Percentiles rank a stretch among this genome's conserved stretches.
Evolutionary conservation across 2,113 vertebrate genomes (phyloP).

Genomic region (Onychostoma macrolepis): DNA sequence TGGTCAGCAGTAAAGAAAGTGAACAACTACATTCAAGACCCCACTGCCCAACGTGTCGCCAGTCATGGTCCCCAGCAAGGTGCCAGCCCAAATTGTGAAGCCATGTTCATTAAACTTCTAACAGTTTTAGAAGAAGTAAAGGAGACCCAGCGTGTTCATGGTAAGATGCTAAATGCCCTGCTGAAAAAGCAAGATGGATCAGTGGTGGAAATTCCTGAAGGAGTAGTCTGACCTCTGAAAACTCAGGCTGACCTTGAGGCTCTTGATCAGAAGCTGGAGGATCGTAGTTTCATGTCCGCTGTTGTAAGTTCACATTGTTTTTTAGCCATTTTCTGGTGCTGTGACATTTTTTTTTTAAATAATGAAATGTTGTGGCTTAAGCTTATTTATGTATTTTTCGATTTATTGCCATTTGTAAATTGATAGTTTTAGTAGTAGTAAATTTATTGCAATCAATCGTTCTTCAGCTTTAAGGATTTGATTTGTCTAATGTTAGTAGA

Average conservation of each 20-base stretch:
- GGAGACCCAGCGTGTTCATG: conserved; percentile 9
- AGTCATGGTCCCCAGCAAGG: too few relatives aligned
- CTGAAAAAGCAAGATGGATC: conserved; percentile 3
- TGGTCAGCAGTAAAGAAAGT: not conserved
- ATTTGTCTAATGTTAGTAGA: too few relatives aligned
- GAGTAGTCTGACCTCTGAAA: conserved; percentile 1
- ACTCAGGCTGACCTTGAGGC: conserved; percentile 1
- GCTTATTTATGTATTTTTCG: too few relatives aligned
- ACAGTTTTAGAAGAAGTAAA: conserved; percentile 22
- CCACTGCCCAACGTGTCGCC: not conserved
- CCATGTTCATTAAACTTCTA: not conserved
- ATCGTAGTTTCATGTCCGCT: not conserved
- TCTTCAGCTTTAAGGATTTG: too few relatives aligned
- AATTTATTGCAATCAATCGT: too few relatives aligned
- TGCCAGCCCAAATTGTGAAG: not conserved
- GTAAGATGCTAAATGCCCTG: not conserved
- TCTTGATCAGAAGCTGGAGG: conserved; percentile 15
- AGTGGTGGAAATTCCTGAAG: not conserved
- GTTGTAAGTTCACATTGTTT: not conserved
- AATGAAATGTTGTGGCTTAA: too few relatives aligned
- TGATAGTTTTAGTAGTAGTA: too few relatives aligned
- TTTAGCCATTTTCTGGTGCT: too few relatives aligned
- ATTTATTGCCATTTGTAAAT: too few relatives aligned
- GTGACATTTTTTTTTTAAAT: too few relatives aligned
- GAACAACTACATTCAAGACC: not conserved